Base-by-base conservation (phyloP, 2,797 vertebrate genomes). In the Poeciliopsis paucimaculata region DNA sequence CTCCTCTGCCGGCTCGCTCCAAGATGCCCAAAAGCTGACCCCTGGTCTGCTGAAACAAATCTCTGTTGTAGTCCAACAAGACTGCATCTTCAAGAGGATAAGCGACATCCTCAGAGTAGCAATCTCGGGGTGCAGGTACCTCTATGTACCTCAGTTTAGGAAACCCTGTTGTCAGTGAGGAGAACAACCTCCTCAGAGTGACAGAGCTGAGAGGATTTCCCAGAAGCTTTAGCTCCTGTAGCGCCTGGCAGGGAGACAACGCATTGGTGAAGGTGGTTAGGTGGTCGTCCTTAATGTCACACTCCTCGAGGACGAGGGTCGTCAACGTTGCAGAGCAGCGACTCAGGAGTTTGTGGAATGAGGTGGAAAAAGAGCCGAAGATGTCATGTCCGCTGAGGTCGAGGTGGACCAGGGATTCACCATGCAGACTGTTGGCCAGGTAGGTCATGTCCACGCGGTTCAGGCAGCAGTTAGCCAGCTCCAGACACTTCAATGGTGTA, bases 301-400 rank as follows among this genome's bases (percentile, higher is more conserved):
- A 99, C 74, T 99, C 98, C 86, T 99, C 98, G 23, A 99, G 86
- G 0, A 90, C 82, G 84, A 99, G 96, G 72, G 89, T 95, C 55
- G 75, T 81, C 82, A 99, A 91, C 0, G 97, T 96, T 45, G 79
- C 84, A 0, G 97, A 96, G 2, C 96, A 97, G 12, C 93, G 97
- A 36, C 89, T 82, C 34, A 99, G 96, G 64, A 99, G 96, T 89
- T 97, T 97, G 73, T 95, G 95, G 91, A 99, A 97, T 34, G 87
- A 85, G 0, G 93, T 92, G 43, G 97, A 93, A 80, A 97, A 98
- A 55, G 96, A 76, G 9, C 88, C 80, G 5, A 94, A 85, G 71
- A 99, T 90, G 74, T 95, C 77, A 0, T 99, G 98, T n/a, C 98
- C 98, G 1, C 98, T 99, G 77, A 99, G 89, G 85, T 99, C 98